These are phyloP conservation scores for Chloropsis cyanopogon DNA, from an alignment of 2,113 vertebrate species.

Conservation along the genomic window DNA sequence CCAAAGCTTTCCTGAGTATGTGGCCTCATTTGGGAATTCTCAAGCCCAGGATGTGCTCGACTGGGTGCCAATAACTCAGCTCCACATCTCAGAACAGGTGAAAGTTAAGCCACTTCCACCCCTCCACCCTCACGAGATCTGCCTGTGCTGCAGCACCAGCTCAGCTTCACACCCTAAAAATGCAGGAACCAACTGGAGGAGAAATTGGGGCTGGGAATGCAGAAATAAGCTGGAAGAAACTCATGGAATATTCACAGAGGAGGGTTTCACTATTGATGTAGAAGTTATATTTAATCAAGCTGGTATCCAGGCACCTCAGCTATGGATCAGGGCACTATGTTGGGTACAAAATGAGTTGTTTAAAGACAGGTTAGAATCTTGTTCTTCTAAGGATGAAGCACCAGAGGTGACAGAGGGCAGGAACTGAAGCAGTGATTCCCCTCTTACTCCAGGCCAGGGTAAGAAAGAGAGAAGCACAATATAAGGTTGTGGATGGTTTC, in stretches of 20 bases:
- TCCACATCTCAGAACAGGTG: slow-evolving; percentile 58
- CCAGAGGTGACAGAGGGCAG: background rate
- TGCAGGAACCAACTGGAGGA: background rate
- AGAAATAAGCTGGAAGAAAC: background rate
- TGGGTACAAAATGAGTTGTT: background rate
- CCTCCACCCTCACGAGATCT: background rate
- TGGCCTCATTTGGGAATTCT: slow-evolving; percentile 91
- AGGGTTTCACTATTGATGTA: background rate
- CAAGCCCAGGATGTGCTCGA: slow-evolving; percentile 75
- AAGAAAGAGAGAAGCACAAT: background rate
- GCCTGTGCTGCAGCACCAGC: background rate
- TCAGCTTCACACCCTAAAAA: background rate
- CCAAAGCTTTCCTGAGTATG: slow-evolving; percentile 76
- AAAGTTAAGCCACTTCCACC: background rate
- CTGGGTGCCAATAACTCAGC: slow-evolving; percentile 81
- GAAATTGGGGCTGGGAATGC: background rate
- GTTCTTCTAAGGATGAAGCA: background rate
- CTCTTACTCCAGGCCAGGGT: background rate
- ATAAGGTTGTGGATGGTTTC: background rate
- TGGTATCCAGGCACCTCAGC: background rate
- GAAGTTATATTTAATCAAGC: background rate
- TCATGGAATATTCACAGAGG: background rate
- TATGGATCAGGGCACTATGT: fast-evolving
- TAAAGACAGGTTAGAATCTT: background rate
- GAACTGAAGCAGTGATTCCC: background rate